Conservation (phyloP, 64 coral and sea anemone species). For the Acropora yongei region DNA sequence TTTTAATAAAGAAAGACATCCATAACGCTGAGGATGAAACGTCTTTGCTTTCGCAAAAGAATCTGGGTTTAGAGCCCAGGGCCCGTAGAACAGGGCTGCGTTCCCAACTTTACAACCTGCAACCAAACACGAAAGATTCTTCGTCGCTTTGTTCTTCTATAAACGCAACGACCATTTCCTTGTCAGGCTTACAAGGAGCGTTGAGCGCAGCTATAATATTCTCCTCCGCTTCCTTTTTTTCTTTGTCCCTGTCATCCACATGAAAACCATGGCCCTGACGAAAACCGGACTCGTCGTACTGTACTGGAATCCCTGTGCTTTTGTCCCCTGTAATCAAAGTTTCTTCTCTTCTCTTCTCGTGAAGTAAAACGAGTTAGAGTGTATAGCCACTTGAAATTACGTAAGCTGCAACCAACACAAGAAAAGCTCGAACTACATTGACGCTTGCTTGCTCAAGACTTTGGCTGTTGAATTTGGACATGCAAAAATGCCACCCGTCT, state of each 20-base stretch:
- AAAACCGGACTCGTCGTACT: not conserved
- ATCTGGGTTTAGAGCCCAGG: too few relatives aligned
- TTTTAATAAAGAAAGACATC: too few relatives aligned
- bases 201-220: not conserved
- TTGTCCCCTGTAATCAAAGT: not conserved
- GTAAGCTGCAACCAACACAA: not conserved
- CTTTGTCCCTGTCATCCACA: not conserved
- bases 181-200: not conserved
- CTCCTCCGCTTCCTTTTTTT: not conserved
- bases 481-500: conserved; percentile 3
- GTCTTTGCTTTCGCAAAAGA: too few relatives aligned
- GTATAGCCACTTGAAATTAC: conserved; percentile 13
- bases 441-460: not conserved
- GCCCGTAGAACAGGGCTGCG: too few relatives aligned
- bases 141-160: conserved; percentile 39
- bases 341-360: not conserved
- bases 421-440: not conserved
- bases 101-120: conserved; percentile 14
- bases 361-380: not conserved
- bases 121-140: conserved; percentile 62
- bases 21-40: too few relatives aligned
- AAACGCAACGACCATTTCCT: not conserved
- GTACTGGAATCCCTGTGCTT: not conserved
- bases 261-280: not conserved
- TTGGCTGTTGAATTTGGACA: not conserved